These are phyloP conservation scores for Urocolius indicus DNA, from an alignment of 2,113 vertebrate species.

Conservation along the genomic window DNA sequence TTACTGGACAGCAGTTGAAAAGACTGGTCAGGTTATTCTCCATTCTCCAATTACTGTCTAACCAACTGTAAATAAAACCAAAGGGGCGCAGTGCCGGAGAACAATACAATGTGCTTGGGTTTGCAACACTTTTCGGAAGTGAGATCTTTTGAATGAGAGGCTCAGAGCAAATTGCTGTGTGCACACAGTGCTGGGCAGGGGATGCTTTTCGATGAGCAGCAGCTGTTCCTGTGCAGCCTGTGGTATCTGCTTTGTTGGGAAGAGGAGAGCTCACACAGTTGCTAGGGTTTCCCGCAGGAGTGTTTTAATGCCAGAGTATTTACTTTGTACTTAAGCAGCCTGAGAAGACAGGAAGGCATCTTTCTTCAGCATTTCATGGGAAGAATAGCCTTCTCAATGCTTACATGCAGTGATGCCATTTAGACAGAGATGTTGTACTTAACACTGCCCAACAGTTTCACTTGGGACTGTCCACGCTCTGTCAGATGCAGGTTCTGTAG, in stretches of 20 bases:
- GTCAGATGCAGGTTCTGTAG: neutral
- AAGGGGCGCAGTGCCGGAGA: neutral
- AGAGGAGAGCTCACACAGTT: neutral
- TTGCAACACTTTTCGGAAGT: neutral
- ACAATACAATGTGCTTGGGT: neutral
- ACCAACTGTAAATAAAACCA: neutral
- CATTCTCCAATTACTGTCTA: neutral
- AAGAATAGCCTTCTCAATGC: neutral
- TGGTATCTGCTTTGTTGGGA: neutral
- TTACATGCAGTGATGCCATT: neutral
- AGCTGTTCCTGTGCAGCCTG: neutral
- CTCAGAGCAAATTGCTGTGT: neutral
- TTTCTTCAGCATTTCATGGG: neutral
- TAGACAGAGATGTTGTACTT: neutral
- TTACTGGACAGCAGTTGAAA: neutral
- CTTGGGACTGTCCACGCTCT: neutral
- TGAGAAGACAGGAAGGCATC: neutral
- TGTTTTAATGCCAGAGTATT: neutral
- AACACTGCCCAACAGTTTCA: neutral
- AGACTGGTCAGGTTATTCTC: neutral
- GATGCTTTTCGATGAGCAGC: neutral
- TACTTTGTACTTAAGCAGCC: neutral
- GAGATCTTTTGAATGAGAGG: neutral
- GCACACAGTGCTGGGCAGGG: neutral
- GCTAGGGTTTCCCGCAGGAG: accelerated